Conservation (phyloP, 2,797 vertebrate species). For the Vespertilio murinus region DNA sequence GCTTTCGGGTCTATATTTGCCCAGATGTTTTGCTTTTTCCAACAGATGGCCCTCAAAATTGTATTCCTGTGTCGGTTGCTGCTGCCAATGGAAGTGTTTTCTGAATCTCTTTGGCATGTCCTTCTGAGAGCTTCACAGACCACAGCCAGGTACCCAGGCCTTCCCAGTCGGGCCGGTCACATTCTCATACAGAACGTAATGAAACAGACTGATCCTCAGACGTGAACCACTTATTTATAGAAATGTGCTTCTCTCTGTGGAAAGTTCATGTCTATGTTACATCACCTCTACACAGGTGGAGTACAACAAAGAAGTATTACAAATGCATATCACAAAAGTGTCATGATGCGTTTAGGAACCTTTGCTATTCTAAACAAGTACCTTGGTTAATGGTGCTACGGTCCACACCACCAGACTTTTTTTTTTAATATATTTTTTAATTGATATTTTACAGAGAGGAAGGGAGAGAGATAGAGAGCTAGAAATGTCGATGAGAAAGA, state of each 20-base stretch:
- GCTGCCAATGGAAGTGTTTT: conserved; percentile 18
- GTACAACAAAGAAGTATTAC: background rate
- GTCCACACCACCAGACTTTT: background rate
- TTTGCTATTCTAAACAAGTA: background rate
- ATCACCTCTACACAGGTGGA: background rate
- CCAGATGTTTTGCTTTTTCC: conserved; percentile 65
- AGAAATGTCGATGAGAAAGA: no score
- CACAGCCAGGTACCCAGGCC: background rate
- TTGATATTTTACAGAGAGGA: no score
- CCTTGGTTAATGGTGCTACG: background rate
- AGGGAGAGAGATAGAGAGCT: no score
- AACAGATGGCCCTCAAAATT: conserved; percentile 18
- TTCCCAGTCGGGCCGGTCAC: background rate
- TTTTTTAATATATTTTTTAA: no score
- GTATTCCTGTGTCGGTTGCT: background rate
- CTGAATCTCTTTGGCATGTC: background rate
- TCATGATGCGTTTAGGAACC: background rate
- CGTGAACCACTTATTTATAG: background rate
- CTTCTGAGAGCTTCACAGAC: background rate
- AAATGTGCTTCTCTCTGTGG: background rate
- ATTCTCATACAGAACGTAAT: background rate
- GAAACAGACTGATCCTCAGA: background rate
- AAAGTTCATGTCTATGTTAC: background rate
- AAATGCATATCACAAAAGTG: background rate
- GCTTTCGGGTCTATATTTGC: background rate